Base-by-base conservation (phyloP, 2,113 vertebrate genomes). In the Butorides virescens region DNA sequence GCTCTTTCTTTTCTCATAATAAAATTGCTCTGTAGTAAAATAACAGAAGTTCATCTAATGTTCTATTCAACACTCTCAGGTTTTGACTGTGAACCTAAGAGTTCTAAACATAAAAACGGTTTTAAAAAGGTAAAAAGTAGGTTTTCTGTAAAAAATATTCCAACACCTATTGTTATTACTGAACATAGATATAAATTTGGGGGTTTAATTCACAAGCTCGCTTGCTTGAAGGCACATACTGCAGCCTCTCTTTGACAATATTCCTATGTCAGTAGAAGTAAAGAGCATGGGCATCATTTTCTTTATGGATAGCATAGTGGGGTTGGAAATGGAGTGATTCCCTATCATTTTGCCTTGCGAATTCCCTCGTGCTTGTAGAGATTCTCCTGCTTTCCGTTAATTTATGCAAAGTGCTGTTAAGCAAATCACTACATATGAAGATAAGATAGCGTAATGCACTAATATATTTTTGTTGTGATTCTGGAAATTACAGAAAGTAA, bases 341-440 rank as follows among this genome's bases (percentile, higher is more conserved):
- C 85, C 73, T 92, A n/a, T 90, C 58, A 47, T 74, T 92, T 76
- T 95, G 52, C 46, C 71, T 97, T 87, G 67, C 34, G 71, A 96
- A 97, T 96, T 96, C 81, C 73, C 78, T 56, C 1, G 20, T 72
- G 46, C 49, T 92, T 87, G 46, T 58, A 95, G 72, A 97, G 92
- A 95, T 96, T 92, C 95, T 96, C 29, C 78, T 94, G 65, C 83
- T 97, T 97, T 96, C 65, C 2, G 4, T 58, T 97, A 96, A 97
- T 97, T 97, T 97, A 96, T 96, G 83, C 90, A 95, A 97, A 96
- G 79, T 95, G 30, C 93, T 95, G 95, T 95, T 98, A 97, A 98
- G 97, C 92, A 97, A 97, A 97, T 98, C 95, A 93, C 88, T 95
- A 87, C 84, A 74, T 92, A 95, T 90, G 88, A 96, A 96, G 95